A percentile compares a stretch with the other conserved stretches of the same genome.
Conservation (phyloP, 2,888 invertebrate species). For the Agapetus fuscipes region DNA sequence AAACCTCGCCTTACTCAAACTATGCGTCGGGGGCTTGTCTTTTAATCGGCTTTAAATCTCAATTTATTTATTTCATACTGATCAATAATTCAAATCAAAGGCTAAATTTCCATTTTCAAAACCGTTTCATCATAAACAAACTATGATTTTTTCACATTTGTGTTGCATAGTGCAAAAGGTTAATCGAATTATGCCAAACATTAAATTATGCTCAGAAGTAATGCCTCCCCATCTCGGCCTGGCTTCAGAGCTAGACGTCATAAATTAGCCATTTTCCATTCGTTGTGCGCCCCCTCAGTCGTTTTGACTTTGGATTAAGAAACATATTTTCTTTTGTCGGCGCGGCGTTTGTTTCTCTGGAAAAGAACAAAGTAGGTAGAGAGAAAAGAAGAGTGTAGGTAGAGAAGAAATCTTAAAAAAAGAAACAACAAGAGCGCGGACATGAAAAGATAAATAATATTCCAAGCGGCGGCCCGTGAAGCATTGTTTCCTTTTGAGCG, state of each 20-base stretch:
- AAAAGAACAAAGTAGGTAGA: too few species aligned
- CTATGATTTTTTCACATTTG: too few species aligned
- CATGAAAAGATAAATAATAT: constrained; percentile 19
- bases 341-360: constrained; percentile 14
- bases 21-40: too few species aligned
- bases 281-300: constrained; percentile 13
- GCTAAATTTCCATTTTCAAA: too few species aligned
- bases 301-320: constrained; percentile 22
- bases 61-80: too few species aligned
- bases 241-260: constrained; percentile 17
- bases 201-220: constrained; percentile 18
- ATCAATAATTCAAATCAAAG: too few species aligned
- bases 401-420: constrained; percentile 12
- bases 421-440: constrained; percentile 8
- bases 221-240: constrained; percentile 16
- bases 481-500: constrained; percentile 10
- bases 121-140: too few species aligned
- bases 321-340: constrained; percentile 22
- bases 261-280: constrained; percentile 21
- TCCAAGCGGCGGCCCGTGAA: constrained; percentile 8
- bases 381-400: constrained; percentile 9
- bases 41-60: too few species aligned
- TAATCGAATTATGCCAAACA: constrained; percentile 13
- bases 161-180: constrained; percentile 9
- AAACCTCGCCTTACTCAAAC: too few species aligned